Base-by-base conservation (phyloP, 92 coral and sea anemone species). In the Porites divaricata region DNA sequence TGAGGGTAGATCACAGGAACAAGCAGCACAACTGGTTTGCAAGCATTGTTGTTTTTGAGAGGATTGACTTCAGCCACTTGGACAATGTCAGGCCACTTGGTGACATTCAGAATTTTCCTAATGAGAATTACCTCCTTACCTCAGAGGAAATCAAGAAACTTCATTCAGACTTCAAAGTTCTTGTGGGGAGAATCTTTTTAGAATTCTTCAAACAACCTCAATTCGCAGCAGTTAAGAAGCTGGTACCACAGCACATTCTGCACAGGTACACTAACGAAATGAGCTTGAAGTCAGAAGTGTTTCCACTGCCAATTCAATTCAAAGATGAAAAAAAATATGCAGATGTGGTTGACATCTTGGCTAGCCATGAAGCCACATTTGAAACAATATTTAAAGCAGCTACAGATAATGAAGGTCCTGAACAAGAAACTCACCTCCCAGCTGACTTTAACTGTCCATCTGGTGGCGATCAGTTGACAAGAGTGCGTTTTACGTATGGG, bases 321-420 rank as follows among this genome's bases (percentile, higher is more conserved):
- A 74, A 50, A 22, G 78, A 74, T 74, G 63, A 74, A 22, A 74
- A 74, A 20, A 35, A 41, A 9, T 72, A 83, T 73, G 22, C 53
- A 35, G 87, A 83, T 62, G 81, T 83, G 67, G 81, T 83, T 8
- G 87, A 83, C 51, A 74, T 83, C 73, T 28, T 83, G 73, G 87
- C 66, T 21, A 22, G 45, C 71, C 62, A 56, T 74, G 87, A 83
- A 74, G 69, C 67, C 22, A 23, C 56, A 0, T 70, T 83, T 45
- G 81, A 83, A 61, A 41, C 35, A 23, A 83, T 74, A 50, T 74
- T 51, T 26, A 74, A 74, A 51, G 78, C 58, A 19, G 78, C 63
- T 63, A 74, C 17, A 6, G 45, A 35, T 35, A 35, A 35, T n/a
- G 71, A 67, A n/a, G 71, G 71, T n/a, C 12, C 23, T 67, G 78